Base-by-base conservation (phyloP, 2,888 invertebrate species). In the Rotaria magnacalcarata region DNA sequence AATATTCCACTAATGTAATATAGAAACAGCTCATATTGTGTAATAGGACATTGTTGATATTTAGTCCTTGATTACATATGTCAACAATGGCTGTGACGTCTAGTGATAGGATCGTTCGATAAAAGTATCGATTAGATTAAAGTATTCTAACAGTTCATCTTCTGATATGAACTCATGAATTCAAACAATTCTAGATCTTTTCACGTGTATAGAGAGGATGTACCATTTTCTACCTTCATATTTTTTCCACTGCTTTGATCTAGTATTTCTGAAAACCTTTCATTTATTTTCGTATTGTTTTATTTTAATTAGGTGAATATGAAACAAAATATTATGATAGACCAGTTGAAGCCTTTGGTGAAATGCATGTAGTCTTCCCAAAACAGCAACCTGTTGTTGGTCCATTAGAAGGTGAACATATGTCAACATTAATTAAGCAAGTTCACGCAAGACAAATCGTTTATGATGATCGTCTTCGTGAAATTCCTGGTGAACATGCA, bases 401-500 rank as follows among this genome's bases (percentile, higher is more conserved):
- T 2, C 67, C 67, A 67, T 34, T 67, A 14, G 75, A 75, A 75
- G 75, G 43, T 43, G 75, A 75, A 75, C 75, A 75, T 47, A 41
- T 43, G 47, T 75, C 75, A 47, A 75, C 75, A 47, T 75, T 75
- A 43, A 24, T 75, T 1, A 75, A 75, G 16, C 75, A 75, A 43
- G 75, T 75, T 43, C 75, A 47, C 16, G 75, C 43, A 47, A 75
- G 43, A 75, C 7, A 41, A 43, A 24, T 75, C n/a, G 47, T 47
- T 43, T 41, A 43, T 41, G 75, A 75, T 43, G 47, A 75, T 75
- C 75, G 47, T 43, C n/a, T 24, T 41, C 75, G 75, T 24, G 75
- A 75, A 47, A 75, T 75, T n/a, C 75, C 75, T 75, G 75, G 75
- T 47, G 75, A 75, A 75, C 75, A 75, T 47, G 21, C 47, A 43